phyloP scores from a whole-genome alignment of 2,888 invertebrate genomes.

The Drosophila tripunctata region DNA sequence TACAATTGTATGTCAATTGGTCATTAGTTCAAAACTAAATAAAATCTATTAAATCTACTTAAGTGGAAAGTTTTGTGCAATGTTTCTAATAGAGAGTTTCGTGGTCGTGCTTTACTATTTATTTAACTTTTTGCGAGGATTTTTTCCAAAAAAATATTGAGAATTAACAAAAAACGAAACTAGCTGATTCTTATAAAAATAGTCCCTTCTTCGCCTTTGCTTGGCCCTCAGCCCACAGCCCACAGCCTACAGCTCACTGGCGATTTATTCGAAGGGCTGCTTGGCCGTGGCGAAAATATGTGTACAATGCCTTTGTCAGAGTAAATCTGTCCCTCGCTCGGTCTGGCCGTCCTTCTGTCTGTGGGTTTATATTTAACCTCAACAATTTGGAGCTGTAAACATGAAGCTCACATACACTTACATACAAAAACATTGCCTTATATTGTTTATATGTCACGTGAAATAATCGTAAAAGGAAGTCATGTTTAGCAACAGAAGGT shows the following conservation, averaged over 20 bases:
- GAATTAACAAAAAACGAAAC: slow-evolving; percentile 31
- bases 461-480: slow-evolving; percentile 62
- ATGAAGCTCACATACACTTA: slow-evolving; percentile 24
- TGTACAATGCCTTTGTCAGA: slow-evolving; percentile 41
- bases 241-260: slow-evolving; percentile 1
- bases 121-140: too few relatives aligned
- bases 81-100: too few relatives aligned
- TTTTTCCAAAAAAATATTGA: slow-evolving; percentile 6
- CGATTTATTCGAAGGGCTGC: slow-evolving; percentile 2
- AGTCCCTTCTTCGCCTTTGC: background rate
- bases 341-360: background rate
- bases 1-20: too few relatives aligned
- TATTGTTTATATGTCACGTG: slow-evolving; percentile 45
- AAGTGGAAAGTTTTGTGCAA: too few relatives aligned
- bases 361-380: slow-evolving; percentile 58
- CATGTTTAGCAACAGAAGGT: slow-evolving; percentile 37
- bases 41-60: too few relatives aligned
- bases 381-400: slow-evolving; percentile 52
- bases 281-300: slow-evolving; percentile 27
- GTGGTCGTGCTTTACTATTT: too few relatives aligned
- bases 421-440: slow-evolving; percentile 1
- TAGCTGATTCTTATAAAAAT: slow-evolving; percentile 25
- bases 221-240: too few relatives aligned
- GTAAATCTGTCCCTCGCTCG: background rate
- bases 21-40: too few relatives aligned